Conservation (phyloP, 1,140 invertebrate species). For the Nebria ingens region DNA sequence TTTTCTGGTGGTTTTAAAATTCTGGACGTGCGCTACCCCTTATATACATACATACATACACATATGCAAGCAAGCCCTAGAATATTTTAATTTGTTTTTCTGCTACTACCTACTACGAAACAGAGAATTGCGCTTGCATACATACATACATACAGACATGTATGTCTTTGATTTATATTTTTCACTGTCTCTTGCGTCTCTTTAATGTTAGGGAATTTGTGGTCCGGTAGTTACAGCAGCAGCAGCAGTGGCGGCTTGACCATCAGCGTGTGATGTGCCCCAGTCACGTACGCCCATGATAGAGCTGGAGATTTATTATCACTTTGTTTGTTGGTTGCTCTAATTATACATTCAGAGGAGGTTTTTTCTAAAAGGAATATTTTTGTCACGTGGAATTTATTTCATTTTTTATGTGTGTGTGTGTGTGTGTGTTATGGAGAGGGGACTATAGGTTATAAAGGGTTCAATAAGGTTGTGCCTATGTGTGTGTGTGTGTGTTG, state of each 20-base stretch:
- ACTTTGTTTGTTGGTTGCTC: background rate
- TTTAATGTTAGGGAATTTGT: too few relatives aligned
- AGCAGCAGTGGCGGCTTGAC: background rate
- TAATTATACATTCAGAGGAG: slow-evolving; percentile 3
- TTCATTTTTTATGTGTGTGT: too few relatives aligned
- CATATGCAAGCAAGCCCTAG: background rate
- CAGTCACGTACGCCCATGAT: slow-evolving; percentile 2
- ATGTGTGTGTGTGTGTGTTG: too few relatives aligned
- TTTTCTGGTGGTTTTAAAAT: background rate
- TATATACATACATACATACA: background rate
- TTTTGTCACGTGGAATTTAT: too few relatives aligned
- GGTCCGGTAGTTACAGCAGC: too few relatives aligned
- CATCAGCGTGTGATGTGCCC: background rate
- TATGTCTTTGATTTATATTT: slow-evolving; percentile 10
- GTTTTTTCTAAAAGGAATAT: too few relatives aligned
- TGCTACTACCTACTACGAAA: background rate
- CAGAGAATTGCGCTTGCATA: too few relatives aligned
- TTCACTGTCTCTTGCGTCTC: background rate
- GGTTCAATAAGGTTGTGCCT: too few relatives aligned
- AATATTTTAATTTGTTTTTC: slow-evolving; percentile 9
- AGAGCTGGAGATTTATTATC: background rate
- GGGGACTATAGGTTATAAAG: too few relatives aligned
- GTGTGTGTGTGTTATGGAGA: too few relatives aligned
- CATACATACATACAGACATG: too few relatives aligned
- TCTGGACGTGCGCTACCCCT: background rate